Evolutionary conservation across 1,140 invertebrate genomes (phyloP).

Genomic region (Drosophila nebulosa): DNA sequence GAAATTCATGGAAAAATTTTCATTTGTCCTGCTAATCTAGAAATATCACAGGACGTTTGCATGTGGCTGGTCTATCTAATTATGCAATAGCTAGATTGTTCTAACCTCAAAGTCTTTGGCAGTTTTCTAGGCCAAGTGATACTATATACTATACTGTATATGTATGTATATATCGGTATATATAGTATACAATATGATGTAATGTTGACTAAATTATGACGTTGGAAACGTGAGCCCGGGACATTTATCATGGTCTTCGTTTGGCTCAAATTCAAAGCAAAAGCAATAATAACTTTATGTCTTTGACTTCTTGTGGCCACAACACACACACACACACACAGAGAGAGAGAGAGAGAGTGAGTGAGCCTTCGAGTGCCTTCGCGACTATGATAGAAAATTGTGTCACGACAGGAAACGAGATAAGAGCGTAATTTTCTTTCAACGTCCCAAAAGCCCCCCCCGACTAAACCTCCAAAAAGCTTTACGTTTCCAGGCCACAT

Average conservation of each 20-base stretch:
- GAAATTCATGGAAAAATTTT: conserved; percentile 69
- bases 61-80: conserved; percentile 68
- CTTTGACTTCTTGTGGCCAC: conserved; percentile 42
- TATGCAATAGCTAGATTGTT: conserved; percentile 58
- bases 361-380: conserved; percentile 38
- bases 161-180: background rate
- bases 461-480: conserved; percentile 40
- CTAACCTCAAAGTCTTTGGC: conserved; percentile 23
- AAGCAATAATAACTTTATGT: conserved; percentile 79
- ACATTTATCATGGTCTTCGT: conserved; percentile 63
- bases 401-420: conserved; percentile 81
- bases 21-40: conserved; percentile 51
- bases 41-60: conserved; percentile 45
- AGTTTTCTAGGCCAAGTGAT: conserved; percentile 49
- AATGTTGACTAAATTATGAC: conserved; percentile 60
- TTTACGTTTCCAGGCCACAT: conserved; percentile 26
- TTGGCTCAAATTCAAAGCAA: conserved; percentile 8
- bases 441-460: conserved; percentile 35
- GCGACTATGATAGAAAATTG: conserved; percentile 77
- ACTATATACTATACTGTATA: background rate
- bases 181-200: conserved; percentile 34
- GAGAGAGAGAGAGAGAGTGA: too few species aligned
- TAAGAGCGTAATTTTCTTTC: conserved; percentile 80
- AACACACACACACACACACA: too few species aligned
- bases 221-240: conserved; percentile 63